Evolutionary conservation across 2,888 invertebrate genomes (phyloP).

Genomic region (Andrena minutula): DNA sequence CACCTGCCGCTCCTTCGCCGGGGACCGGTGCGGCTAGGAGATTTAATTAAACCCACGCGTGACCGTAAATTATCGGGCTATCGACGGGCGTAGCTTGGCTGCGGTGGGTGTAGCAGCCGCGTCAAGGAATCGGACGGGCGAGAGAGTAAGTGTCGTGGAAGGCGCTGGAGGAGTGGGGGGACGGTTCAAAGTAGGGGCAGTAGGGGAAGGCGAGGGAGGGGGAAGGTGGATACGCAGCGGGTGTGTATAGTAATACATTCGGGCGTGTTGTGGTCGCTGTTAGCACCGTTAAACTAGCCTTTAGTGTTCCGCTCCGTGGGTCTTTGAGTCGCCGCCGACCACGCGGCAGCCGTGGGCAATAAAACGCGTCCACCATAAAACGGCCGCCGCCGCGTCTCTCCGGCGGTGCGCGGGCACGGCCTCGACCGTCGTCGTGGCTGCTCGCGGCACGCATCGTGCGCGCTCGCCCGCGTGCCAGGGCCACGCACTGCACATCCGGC

Average conservation of each 20-base stretch:
- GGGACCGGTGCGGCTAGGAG: constrained; percentile 45
- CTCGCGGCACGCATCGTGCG: constrained; percentile 11
- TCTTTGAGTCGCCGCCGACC: constrained; percentile 81
- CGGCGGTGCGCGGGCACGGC: constrained; percentile 27
- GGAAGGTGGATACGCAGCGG: constrained; percentile 27
- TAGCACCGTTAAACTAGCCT: constrained; percentile 83
- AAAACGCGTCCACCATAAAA: constrained; percentile 79
- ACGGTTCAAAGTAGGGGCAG: constrained; percentile 23
- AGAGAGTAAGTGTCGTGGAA: neutral
- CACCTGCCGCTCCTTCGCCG: constrained; percentile 42
- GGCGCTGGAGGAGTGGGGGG: constrained; percentile 16
- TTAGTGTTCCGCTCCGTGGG: constrained; percentile 78
- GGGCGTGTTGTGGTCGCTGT: constrained; percentile 79
- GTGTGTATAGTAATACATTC: constrained; percentile 77
- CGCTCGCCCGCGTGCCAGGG: constrained; percentile 18
- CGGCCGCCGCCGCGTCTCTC: constrained; percentile 48
- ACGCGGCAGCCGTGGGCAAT: constrained; percentile 73
- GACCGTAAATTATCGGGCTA: constrained; percentile 78
- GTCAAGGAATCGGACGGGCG: constrained; percentile 3
- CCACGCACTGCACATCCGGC: constrained; percentile 45
- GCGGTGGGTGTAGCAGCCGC: neutral
- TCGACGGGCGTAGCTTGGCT: constrained; percentile 70
- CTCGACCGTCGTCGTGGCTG: constrained; percentile 24
- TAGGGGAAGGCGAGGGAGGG: constrained; percentile 20
- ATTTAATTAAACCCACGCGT: constrained; percentile 79